These are phyloP conservation scores for Palythoa grandiflora DNA, from an alignment of 92 coral and sea anemone genomes.

Conservation along the genomic window DNA sequence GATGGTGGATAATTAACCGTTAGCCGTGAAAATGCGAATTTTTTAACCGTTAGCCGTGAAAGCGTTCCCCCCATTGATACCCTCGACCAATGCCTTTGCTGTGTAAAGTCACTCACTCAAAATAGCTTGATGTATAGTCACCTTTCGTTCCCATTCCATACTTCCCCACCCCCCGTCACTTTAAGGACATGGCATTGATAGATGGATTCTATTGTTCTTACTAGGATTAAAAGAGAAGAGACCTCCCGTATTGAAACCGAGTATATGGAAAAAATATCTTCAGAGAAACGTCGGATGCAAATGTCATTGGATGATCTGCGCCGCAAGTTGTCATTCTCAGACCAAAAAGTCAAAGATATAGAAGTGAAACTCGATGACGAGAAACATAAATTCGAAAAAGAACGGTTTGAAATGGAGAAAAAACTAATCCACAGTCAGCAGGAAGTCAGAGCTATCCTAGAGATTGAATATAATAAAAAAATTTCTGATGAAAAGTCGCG, in stretches of 20 bases:
- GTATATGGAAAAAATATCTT: conserved; percentile 58
- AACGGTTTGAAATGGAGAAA: conserved; percentile 57
- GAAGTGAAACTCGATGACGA: conserved; percentile 68
- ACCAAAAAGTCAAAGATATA: conserved; percentile 64
- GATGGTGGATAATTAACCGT: too few species aligned
- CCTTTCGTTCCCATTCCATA: too few species aligned
- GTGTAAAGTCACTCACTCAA: too few species aligned
- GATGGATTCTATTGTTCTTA: too few species aligned
- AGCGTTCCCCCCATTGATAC: too few species aligned
- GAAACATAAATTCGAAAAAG: conserved; percentile 63
- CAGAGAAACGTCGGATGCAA: conserved; percentile 69
- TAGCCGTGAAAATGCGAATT: too few species aligned
- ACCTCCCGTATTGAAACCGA: conserved; percentile 64
- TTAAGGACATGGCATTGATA: too few species aligned
- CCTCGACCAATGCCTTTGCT: too few species aligned
- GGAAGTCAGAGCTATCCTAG: conserved; percentile 64
- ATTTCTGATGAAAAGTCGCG: conserved; percentile 66
- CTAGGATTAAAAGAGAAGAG: conserved; percentile 62
- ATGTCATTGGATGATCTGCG: conserved; percentile 70
- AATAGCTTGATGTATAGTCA: too few species aligned
- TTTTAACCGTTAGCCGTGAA: too few species aligned
- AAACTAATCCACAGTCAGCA: conserved; percentile 66
- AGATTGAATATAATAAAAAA: conserved; percentile 74
- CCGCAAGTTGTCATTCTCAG: conserved; percentile 67
- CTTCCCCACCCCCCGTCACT: not conserved